These are phyloP conservation scores for Diacarnus erythraeanus DNA, from an alignment of 37 sponge, comb jelly and placozoan species.

Conservation along the genomic window DNA sequence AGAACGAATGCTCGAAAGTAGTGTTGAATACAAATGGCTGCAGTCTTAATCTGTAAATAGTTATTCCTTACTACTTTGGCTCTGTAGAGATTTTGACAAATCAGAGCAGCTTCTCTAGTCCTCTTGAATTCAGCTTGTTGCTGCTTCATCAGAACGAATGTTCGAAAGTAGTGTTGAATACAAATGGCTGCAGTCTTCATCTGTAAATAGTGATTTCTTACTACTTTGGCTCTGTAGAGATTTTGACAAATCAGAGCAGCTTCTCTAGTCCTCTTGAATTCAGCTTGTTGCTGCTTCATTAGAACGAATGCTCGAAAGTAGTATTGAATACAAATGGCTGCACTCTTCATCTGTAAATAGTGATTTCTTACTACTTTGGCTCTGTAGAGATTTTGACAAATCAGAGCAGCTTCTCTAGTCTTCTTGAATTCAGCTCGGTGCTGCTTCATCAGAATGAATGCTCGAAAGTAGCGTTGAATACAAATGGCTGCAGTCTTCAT, in stretches of 20 bases:
- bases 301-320: constrained; percentile 15
- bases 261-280: constrained; percentile 1
- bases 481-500: not conserved
- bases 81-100: constrained; percentile 10
- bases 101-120: not conserved
- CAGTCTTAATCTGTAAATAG: constrained; percentile 10
- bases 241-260: constrained; percentile 47
- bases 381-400: constrained; percentile 12
- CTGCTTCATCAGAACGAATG: constrained; percentile 17
- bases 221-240: constrained; percentile 12
- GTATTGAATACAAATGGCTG: constrained; percentile 47
- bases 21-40: constrained; percentile 18
- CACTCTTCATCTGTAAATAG: not conserved
- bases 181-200: constrained; percentile 26
- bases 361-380: not conserved
- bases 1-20: constrained; percentile 7
- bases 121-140: not conserved
- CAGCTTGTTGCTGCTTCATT: constrained; percentile 15
- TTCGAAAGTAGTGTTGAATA: constrained; percentile 35
- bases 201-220: not conserved
- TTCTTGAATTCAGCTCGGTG: not conserved
- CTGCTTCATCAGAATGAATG: not conserved
- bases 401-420: not conserved
- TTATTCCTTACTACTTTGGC: not conserved
- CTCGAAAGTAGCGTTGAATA: constrained; percentile 23